Evolutionary conservation across 2,888 invertebrate genomes (phyloP), one percentile per base, ranked within the genome.

Genomic region (Pollenia griseotomentosa): DNA sequence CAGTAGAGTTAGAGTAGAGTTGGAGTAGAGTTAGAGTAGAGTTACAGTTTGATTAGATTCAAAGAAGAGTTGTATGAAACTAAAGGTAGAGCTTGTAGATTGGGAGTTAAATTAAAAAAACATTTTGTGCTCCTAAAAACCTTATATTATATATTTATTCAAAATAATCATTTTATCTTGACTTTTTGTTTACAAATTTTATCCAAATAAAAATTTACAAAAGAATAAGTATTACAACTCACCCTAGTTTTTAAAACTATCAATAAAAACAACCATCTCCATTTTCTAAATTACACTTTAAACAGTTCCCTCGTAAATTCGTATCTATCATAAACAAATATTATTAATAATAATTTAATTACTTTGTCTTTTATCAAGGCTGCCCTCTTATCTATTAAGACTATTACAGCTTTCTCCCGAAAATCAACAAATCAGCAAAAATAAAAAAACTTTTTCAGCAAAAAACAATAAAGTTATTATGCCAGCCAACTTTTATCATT

Each of bases 341-440:
- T 79, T 84, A 78, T 74, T 84, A 66, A 74, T 79, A 74, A 63
- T 44, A 74, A 79, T 66, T 63, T 74, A 79, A 84, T 74, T 66
- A 74, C 61, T 74, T 79, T 84, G 57, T 53, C 44, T 66, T 78
- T 66, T 79, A 66, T 53, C 68, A 61, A 53, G 33, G 9, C 16
- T 44, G 16, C 59, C 48, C 59, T 42, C 66, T 53, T 1, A 42
- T 1, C 66, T 44, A 61, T 81, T 66, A 74, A 65, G 44, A 44
- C 46, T 66, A 74, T 81, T 74, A 66, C 11, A 79, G 33, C 44
- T 44, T 68, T 68, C 46, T 48, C 59, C 6, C 12, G 77, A 83
- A 79, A 59, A 59, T 51, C 59, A 57, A 55, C 84, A 84, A 73
- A 73, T 84, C 84, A 84, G 84, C 84, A 84, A 46, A 84, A 83